Conservation (phyloP, 1,140 invertebrate species). For the Augochlora pura region DNA sequence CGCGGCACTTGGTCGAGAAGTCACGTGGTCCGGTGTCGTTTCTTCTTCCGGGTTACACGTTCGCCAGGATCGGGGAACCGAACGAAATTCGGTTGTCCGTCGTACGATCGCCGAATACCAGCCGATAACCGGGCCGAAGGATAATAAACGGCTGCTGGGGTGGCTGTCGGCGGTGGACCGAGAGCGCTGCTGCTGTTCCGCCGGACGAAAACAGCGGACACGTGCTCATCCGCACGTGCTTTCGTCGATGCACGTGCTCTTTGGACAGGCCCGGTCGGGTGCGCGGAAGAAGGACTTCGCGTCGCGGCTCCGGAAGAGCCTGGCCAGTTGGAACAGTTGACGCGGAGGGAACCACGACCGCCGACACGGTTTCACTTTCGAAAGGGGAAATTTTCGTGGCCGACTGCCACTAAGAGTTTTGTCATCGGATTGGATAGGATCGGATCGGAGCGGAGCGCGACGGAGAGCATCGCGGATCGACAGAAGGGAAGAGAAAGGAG, state of each 20-base stretch:
- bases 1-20: not conserved
- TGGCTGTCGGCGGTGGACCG: not conserved
- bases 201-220: conserved; percentile 36
- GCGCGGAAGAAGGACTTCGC: too few relatives aligned
- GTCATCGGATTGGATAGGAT: not conserved
- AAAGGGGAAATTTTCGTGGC: conserved; percentile 1
- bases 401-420: not conserved
- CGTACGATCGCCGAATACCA: too few relatives aligned
- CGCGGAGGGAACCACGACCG: not conserved
- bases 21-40: conserved; percentile 43
- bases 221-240: conserved; percentile 50
- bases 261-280: not conserved
- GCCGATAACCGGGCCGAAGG: too few relatives aligned
- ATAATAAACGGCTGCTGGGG: too few relatives aligned
- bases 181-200: not conserved
- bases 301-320: too few relatives aligned
- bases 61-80: not conserved
- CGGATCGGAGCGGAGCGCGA: not conserved
- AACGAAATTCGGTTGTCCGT: not conserved
- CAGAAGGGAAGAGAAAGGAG: not conserved
- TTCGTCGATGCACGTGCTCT: conserved; percentile 41
- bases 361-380: not conserved
- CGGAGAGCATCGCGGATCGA: not conserved
- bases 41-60: conserved; percentile 1
- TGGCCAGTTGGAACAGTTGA: not conserved